Evolutionary conservation across 1,140 invertebrate species (phyloP), one percentile per base, ranked within the genome.

Genomic region (Hylaeus volcanicus): DNA sequence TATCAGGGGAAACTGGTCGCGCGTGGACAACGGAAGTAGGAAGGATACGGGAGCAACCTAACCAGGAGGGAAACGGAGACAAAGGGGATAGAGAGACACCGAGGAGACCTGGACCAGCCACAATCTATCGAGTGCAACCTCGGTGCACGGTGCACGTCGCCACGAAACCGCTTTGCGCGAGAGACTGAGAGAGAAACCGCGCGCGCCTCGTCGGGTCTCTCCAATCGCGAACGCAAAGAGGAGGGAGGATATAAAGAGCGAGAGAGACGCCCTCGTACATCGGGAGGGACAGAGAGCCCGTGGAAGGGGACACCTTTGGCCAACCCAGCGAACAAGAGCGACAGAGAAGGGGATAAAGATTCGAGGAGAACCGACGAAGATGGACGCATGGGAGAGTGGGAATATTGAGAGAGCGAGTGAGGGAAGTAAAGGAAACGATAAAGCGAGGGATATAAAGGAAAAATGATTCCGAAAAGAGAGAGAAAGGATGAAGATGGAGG

Each of bases 151-250:
- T 64, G 48, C 74, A 61, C 85, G 83, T 88, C 86, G 69, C 63
- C 48, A 55, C 86, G 82, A 56, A 43, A 72, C 76, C 82, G 86
- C 82, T 82, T 87, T 74, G 70, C 82, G 82, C 85, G 82, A 88
- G 79, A 88, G 85, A 88, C 86, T 88, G 85, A 87, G 82, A 87
- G 68, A 80, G 73, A 78, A 55, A 71, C 81, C 12, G 71, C 55
- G 82, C 39, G 64, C 39, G 64, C 65, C 43, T 56, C 77, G 61
- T 75, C 74, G 68, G 51, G 41, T 85, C 39, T 65, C 79, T 66
- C 74, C 56, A 58, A 64, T 77, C 61, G 83, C 72, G 48, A 11
- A 68, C 39, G 39, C 69, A 79, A 75, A 73, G 55, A 81, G 84
- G 56, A 69, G 41, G 53, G n/a, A 11, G 41, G 39, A 51, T 51